Evolutionary conservation across 1,140 invertebrate genomes (phyloP).

Genomic region (Leptinotarsa lineolata): DNA sequence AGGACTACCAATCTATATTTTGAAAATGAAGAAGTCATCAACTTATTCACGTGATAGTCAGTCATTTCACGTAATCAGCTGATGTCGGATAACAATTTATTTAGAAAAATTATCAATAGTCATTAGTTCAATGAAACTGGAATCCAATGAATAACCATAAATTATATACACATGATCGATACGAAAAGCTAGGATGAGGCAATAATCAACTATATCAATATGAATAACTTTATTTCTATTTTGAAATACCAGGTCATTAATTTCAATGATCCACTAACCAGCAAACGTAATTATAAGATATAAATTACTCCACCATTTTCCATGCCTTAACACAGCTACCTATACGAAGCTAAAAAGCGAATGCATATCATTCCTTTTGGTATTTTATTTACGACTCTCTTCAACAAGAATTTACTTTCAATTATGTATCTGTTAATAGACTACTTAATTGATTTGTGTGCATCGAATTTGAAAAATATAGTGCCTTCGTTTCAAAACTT

Average conservation of each 20-base stretch:
- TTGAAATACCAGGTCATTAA: constrained; percentile 1
- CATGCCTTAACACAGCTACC: not conserved
- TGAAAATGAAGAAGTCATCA: too few species aligned
- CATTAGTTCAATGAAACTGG: too few species aligned
- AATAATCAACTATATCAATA: not conserved
- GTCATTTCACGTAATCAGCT: too few species aligned
- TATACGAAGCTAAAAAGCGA: not conserved
- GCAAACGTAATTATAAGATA: constrained; percentile 3
- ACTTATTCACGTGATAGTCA: too few species aligned
- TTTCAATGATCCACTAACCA: not conserved
- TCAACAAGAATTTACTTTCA: not conserved
- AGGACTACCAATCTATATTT: too few species aligned
- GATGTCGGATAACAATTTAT: too few species aligned
- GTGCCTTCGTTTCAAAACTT: too few species aligned
- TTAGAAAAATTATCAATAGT: too few species aligned
- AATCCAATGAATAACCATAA: too few species aligned
- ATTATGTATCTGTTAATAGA: not conserved
- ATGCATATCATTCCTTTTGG: not conserved
- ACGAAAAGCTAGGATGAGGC: not conserved
- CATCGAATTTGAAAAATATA: too few species aligned
- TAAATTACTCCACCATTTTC: not conserved
- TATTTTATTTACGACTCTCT: not conserved
- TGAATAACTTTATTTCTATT: not conserved
- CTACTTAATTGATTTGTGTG: not conserved
- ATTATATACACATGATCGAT: not conserved